A percentile compares a stretch with the other conserved stretches of the same genome.
Conservation (phyloP, 2,113 vertebrate species). For the Eidolon helvum region DNA sequence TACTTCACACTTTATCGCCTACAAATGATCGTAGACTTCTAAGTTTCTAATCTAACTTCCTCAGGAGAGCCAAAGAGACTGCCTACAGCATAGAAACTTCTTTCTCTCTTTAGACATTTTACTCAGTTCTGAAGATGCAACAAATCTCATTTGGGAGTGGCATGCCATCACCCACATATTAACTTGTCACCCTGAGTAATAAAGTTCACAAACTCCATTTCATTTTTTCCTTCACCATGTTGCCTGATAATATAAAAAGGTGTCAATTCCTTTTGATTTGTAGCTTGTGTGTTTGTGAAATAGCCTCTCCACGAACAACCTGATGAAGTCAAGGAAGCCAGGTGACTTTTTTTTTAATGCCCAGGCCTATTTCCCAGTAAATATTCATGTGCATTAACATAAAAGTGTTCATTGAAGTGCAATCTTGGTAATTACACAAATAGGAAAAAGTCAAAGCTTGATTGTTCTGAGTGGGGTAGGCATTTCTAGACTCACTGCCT, state of each 20-base stretch:
- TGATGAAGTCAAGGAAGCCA: slow-evolving; percentile 61
- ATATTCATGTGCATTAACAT: slow-evolving; percentile 72
- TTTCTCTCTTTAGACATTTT: slow-evolving; percentile 65
- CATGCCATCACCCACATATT: slow-evolving; percentile 69
- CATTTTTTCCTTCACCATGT: slow-evolving; percentile 66
- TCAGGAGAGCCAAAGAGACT: not conserved
- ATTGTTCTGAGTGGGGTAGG: slow-evolving; percentile 51
- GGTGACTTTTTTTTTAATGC: slow-evolving; percentile 29
- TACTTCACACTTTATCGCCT: slow-evolving; percentile 52
- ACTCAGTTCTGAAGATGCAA: slow-evolving; percentile 48
- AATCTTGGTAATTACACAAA: slow-evolving; percentile 69
- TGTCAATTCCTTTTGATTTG: slow-evolving; percentile 75
- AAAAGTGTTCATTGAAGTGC: slow-evolving; percentile 69
- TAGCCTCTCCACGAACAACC: slow-evolving; percentile 65
- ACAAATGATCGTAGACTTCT: not conserved
- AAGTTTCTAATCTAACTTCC: slow-evolving; percentile 62
- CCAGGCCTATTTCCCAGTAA: slow-evolving; percentile 35
- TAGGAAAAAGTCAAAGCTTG: slow-evolving; percentile 68
- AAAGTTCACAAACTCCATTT: slow-evolving; percentile 79
- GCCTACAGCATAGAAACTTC: not conserved
- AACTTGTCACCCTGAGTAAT: slow-evolving; percentile 77
- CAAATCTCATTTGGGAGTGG: slow-evolving; percentile 68
- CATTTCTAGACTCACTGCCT: slow-evolving; percentile 63
- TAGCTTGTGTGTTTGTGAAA: slow-evolving; percentile 71
- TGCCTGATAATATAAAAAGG: slow-evolving; percentile 71